Percentiles rank a stretch among this genome's conserved stretches.
These are phyloP conservation scores for Caenorhabditis angaria DNA, from an alignment of 2,888 invertebrate species.

Conservation along the genomic window DNA sequence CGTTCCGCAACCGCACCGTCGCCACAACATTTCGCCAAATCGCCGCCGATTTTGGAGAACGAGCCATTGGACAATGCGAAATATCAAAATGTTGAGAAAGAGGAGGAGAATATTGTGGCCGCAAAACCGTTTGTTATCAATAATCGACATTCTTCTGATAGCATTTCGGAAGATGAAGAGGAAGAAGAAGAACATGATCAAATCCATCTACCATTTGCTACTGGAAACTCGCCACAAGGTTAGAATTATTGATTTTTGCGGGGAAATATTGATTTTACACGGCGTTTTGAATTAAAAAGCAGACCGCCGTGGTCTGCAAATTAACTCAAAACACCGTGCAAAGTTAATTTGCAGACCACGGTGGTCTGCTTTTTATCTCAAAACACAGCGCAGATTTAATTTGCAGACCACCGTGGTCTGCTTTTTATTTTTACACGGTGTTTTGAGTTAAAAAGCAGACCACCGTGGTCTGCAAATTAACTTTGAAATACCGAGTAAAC, in stretches of 20 bases:
- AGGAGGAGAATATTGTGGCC: slow-evolving; percentile 7
- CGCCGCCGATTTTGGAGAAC: slow-evolving; percentile 31
- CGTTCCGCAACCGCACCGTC: slow-evolving; percentile 23
- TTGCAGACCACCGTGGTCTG: not conserved
- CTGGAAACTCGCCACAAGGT: slow-evolving; percentile 12
- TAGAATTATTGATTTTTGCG: not conserved
- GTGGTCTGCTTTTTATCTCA: not conserved
- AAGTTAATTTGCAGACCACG: not conserved
- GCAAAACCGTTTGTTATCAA: slow-evolving; percentile 32
- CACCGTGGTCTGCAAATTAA: too few relatives aligned
- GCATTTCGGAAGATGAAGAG: slow-evolving; percentile 55
- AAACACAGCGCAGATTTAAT: not conserved
- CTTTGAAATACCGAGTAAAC: too few relatives aligned
- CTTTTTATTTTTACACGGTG: too few relatives aligned
- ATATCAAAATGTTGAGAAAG: too few relatives aligned
- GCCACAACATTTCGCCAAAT: not conserved
- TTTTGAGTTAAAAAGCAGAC: too few relatives aligned
- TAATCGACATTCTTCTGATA: slow-evolving; percentile 16
- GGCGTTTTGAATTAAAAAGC: too few relatives aligned
- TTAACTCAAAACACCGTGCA: not conserved
- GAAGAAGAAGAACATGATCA: slow-evolving; percentile 45
- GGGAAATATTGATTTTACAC: too few relatives aligned
- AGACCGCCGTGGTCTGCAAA: not conserved
- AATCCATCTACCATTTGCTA: slow-evolving; percentile 52
- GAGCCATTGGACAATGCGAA: slow-evolving; percentile 53